Evolutionary conservation across 2,797 vertebrate genomes (phyloP).

Genomic region (Chaetodon trifasciatus): DNA sequence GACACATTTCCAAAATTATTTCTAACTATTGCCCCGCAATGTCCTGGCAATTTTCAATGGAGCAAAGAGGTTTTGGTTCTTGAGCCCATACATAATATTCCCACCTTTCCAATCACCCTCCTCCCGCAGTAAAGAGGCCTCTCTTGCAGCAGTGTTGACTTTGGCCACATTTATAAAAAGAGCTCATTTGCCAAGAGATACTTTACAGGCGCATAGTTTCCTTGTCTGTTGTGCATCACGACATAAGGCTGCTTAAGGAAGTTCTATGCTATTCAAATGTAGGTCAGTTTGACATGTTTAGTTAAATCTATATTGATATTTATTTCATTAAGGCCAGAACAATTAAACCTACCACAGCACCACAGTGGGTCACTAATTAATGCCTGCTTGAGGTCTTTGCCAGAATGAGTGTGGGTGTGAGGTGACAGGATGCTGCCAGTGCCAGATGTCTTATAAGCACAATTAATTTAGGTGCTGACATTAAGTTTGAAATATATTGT

Average conservation of each 20-base stretch:
- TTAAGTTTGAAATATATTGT: conserved; percentile 4
- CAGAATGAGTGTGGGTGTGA: conserved; percentile 8
- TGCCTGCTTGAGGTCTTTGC: neutral
- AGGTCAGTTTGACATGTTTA: neutral
- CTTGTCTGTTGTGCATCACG: conserved; percentile 4
- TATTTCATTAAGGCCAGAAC: neutral
- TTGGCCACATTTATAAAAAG: conserved; percentile 4
- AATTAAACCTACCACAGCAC: neutral
- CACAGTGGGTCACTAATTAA: neutral
- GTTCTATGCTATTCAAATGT: neutral
- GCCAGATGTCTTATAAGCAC: conserved; percentile 12
- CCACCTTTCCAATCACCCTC: neutral
- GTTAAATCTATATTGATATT: neutral
- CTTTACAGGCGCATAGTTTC: neutral
- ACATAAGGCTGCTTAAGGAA: neutral
- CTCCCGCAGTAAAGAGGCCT: neutral
- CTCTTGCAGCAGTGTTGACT: neutral
- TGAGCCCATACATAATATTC: neutral
- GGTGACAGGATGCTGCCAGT: neutral
- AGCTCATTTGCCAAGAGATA: neutral
- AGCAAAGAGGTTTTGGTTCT: neutral
- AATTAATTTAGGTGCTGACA: conserved; percentile 14
- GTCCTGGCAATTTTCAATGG: neutral
- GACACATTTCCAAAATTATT: neutral
- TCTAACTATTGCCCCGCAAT: neutral